Conservation (phyloP, 2,797 vertebrate species). For the Ispidina lecontei region DNA sequence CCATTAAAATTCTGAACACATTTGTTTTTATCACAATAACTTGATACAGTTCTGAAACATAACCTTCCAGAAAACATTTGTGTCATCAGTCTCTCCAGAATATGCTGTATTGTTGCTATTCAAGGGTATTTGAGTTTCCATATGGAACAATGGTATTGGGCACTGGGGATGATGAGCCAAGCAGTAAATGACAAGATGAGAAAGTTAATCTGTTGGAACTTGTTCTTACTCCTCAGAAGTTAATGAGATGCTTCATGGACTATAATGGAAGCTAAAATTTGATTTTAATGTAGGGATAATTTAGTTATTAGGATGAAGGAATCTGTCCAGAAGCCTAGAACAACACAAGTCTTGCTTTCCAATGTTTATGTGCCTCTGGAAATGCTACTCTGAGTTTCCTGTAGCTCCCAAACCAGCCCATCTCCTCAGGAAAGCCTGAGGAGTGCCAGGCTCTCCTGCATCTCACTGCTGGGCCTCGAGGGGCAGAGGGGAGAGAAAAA, state of each 20-base stretch:
- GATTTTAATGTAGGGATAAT: not conserved
- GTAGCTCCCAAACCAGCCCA: not conserved
- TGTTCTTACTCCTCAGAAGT: not conserved
- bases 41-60: not conserved
- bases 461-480: not conserved
- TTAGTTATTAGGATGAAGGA: not conserved
- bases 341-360: not conserved
- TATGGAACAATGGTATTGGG: not conserved
- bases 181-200: not conserved
- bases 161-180: not conserved
- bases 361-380: not conserved
- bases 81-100: not conserved
- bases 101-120: not conserved
- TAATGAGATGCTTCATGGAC: not conserved
- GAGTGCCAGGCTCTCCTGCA: not conserved
- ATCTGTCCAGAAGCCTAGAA: not conserved
- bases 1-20: too few relatives aligned
- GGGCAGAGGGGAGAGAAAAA: too few relatives aligned
- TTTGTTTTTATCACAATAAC: not conserved
- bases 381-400: not conserved
- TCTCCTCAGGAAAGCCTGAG: not conserved
- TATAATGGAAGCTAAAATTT: not conserved
- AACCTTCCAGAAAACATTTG: not conserved
- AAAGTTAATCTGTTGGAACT: not conserved
- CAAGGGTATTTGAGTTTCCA: not conserved